Evolutionary conservation across 2,113 vertebrate species (phyloP), one percentile per base, ranked within the genome.

Genomic region (Cyanistes caeruleus): DNA sequence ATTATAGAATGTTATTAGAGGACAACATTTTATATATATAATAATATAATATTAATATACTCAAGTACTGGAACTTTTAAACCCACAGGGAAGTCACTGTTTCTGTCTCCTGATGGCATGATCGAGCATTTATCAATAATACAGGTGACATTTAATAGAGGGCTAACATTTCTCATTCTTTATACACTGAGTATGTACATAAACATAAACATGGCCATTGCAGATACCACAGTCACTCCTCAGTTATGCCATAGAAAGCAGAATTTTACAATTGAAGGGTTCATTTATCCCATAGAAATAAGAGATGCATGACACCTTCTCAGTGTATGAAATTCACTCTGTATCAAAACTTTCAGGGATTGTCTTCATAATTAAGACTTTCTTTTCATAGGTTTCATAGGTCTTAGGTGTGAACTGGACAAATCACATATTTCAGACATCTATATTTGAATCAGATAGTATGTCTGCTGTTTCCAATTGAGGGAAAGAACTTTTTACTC

Each of bases 391-490:
- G 11, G 22, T 75, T 72, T 90, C 27, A 22, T 21, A 33, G 28
- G 8, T 51, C 52, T 84, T 82, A 43, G 9, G 9, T 59, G 33
- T 39, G 7, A 93, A 52, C 30, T 37, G 27, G 31, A 7, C 52
- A 37, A 63, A 81, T 84, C 22, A 44, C 28, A 5, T 31, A 53
- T 67, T 93, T 93, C 39, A 87, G 18, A 35, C 31, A 51, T 14
- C 24, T 59, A 6, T 15, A 24, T 90, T 43, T 68, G 27, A 79
- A 48, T 15, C 65, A 85, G 30, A 67, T n/a, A 14, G 28, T 37
- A 2, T 13, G 8, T 39, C 43, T 70, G 30, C 9, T 20, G 1
- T 64, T 90, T 16, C 2, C 17, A 85, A 0, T 4, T 1, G 1
- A 33, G 30, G 21, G 12, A 83, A 84, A 70, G 39, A 78, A 76